Percentiles rank a stretch among this genome's conserved stretches.
Conservation (phyloP, 2,888 invertebrate genomes). For the Caenorhabditis sp. region DNA sequence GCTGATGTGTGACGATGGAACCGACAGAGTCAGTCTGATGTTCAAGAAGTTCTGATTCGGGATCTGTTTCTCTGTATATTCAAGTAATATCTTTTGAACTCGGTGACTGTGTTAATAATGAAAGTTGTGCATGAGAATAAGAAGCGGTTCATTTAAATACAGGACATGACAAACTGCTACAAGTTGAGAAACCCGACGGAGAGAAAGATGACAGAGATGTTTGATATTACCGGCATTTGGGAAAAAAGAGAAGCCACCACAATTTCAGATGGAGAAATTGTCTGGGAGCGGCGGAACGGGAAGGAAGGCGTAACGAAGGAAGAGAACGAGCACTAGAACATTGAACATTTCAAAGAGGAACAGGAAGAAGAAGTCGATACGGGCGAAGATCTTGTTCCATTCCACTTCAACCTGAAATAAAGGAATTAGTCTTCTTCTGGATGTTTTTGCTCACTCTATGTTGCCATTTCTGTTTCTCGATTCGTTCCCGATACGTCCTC, state of each 20-base stretch:
- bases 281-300: conserved; percentile 77
- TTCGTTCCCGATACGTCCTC: conserved; percentile 72
- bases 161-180: neutral
- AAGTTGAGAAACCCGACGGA: neutral
- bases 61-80: neutral
- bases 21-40: conserved; percentile 52
- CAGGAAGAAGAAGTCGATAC: conserved; percentile 79
- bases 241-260: neutral
- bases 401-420: conserved; percentile 77
- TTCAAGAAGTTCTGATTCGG: conserved; percentile 37
- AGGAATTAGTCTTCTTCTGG: neutral
- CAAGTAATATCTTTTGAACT: neutral
- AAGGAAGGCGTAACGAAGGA: conserved; percentile 79
- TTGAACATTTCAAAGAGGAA: conserved; percentile 80
- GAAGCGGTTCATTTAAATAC: neutral
- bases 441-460: conserved; percentile 48
- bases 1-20: conserved; percentile 56
- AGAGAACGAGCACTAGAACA: conserved; percentile 75
- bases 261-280: conserved; percentile 65
- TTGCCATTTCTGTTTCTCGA: conserved; percentile 72
- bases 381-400: conserved; percentile 79
- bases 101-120: neutral
- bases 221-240: neutral
- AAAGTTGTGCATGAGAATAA: too few relatives aligned
- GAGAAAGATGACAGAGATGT: conserved; percentile 7